A percentile compares a stretch with the other conserved stretches of the same genome.
phyloP scores from a whole-genome alignment of 37 sponge, comb jelly and placozoan genomes.

The Cliona cf. orientalis region DNA sequence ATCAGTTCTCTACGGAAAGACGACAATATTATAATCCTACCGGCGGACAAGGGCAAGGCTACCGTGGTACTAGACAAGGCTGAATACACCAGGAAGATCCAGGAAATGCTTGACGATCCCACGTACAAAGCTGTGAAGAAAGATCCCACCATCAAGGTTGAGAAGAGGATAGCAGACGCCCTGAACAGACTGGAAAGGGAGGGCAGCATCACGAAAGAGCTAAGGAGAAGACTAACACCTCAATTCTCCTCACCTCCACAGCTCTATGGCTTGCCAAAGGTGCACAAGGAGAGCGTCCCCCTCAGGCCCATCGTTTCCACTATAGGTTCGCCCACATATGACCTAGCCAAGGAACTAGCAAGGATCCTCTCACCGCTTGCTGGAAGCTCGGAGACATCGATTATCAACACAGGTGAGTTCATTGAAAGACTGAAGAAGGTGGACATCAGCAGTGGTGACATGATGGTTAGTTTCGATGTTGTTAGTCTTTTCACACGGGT shows the following conservation, averaged over 20 bases:
- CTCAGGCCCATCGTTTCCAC: slow-evolving; percentile 2
- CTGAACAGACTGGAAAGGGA: background rate
- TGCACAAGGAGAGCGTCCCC: background rate
- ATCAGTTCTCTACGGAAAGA: background rate
- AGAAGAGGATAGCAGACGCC: background rate
- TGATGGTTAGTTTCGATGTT: background rate
- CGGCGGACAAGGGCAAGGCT: slow-evolving; percentile 1
- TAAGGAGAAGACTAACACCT: background rate
- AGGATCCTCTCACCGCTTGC: slow-evolving; percentile 1
- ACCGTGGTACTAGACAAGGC: background rate
- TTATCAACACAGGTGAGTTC: too few relatives aligned
- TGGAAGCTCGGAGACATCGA: background rate
- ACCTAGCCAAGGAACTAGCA: slow-evolving; percentile 1
- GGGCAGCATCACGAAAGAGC: background rate
- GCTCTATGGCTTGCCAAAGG: slow-evolving; percentile 11
- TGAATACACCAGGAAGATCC: background rate
- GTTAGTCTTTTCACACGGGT: too few relatives aligned
- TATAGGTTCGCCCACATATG: slow-evolving; percentile 18
- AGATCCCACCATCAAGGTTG: slow-evolving; percentile 1
- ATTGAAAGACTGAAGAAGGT: too few relatives aligned
- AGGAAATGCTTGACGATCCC: background rate
- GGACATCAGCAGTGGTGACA: too few relatives aligned
- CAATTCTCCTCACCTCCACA: background rate
- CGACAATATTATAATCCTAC: background rate
- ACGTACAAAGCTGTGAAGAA: background rate